A percentile compares a stretch with the other conserved stretches of the same genome.
Conservation (phyloP, 2,113 vertebrate genomes). For the Hemiscyllium ocellatum region DNA sequence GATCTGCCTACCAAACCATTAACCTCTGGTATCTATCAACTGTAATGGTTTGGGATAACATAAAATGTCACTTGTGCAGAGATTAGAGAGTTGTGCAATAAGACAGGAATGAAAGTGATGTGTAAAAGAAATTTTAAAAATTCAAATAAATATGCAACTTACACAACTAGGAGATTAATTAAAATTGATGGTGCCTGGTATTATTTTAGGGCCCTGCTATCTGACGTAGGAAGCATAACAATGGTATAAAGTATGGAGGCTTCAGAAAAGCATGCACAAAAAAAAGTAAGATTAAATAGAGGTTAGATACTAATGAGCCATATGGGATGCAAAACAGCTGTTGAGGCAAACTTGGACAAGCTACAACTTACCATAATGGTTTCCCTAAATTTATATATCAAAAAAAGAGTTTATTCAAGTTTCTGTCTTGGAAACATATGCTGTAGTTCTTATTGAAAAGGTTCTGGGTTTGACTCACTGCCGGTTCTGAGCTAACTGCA, state of each 20-base stretch:
- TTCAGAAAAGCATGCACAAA: background rate
- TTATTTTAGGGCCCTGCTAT: background rate
- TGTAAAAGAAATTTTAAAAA: no score
- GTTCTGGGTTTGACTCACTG: background rate
- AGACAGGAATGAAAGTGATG: background rate
- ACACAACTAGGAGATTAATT: background rate
- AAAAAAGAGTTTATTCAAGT: background rate
- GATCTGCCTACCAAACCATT: no score
- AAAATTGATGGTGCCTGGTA: background rate
- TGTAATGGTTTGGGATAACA: background rate
- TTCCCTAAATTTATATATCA: background rate
- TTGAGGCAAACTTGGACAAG: slow-evolving; percentile 18
- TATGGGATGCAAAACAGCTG: background rate
- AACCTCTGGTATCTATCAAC: no score
- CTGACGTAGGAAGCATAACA: background rate
- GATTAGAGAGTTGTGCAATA: background rate
- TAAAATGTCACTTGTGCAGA: background rate
- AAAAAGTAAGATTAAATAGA: background rate
- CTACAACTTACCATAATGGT: background rate
- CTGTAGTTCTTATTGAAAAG: background rate
- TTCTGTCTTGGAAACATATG: background rate
- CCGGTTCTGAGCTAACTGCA: background rate
- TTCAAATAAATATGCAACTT: background rate
- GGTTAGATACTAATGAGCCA: background rate
- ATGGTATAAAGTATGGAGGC: background rate